Base-by-base conservation (phyloP, 2,888 invertebrate genomes). In the Thecocarcelia acutangulata region DNA sequence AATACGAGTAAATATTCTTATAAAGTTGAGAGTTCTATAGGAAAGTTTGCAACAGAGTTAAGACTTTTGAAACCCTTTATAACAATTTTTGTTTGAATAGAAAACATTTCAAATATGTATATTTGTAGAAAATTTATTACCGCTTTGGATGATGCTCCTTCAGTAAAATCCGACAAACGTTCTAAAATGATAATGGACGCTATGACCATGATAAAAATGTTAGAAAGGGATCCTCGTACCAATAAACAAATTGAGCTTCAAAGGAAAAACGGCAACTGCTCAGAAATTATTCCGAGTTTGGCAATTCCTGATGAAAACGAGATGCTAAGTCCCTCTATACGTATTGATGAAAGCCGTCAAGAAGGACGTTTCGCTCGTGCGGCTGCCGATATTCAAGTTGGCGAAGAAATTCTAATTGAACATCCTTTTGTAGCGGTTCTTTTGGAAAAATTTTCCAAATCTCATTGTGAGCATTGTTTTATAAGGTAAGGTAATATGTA, bases 281-380 rank as follows among this genome's bases (percentile, higher is more conserved):
- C 13, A 0, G 83, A 85, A 44, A 17, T 42, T 6, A 44, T 69
- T 8, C 54, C 46, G 11, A 72, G 74, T 1, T 73, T 85, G 84
- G 75, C 84, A 2, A 80, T 89, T 70, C 85, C 87, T 1, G 85
- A 85, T 33, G 87, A 89, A 59, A 86, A 89, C 78, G 85, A 88
- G 44, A 86, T 87, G 5, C 93, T 94, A 21, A 94, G 94, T 81
- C 92, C 93, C 5, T 92, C 93, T 0, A 92, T 96, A 2, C 92
- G 92, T 72, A 93, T 96, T 81, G 93, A 93, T 64, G 92, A 93
- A 78, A 93, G 93, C 69, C 91, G 92, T 19, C 88, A 90, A 3
- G 92, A 93, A 86, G 97, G 97, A 0, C 92, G 97, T 86, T 96
- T 93, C 88, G 96, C 95, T 0, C 92, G 93, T 37, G 96, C 97